A percentile compares a stretch with the other conserved stretches of the same genome.
Conservation (phyloP, 1,140 invertebrate genomes). For the Drosophila nebulosa region DNA sequence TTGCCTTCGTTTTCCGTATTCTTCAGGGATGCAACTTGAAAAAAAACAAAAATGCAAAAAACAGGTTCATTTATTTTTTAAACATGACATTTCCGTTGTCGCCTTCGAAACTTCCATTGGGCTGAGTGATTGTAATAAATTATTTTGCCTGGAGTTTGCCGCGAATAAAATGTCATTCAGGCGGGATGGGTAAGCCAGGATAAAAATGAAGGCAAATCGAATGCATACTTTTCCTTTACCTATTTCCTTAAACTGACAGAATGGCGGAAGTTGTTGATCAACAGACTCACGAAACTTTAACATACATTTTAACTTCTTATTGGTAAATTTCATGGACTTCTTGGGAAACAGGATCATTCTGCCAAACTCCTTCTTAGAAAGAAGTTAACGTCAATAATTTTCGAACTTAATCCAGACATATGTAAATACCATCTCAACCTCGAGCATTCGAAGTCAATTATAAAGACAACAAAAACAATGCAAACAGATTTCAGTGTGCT, state of each 20-base stretch:
- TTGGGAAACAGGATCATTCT: too few relatives aligned
- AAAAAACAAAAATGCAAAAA: conserved; percentile 18
- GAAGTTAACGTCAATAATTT: too few relatives aligned
- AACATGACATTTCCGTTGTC: conserved; percentile 6
- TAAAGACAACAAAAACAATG: too few relatives aligned
- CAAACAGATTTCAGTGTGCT: too few relatives aligned
- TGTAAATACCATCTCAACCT: too few relatives aligned
- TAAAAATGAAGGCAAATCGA: background rate
- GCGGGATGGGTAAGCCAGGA: background rate
- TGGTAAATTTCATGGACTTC: too few relatives aligned
- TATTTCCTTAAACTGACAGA: background rate
- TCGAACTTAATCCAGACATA: too few relatives aligned
- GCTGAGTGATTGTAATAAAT: conserved; percentile 76
- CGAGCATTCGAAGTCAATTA: too few relatives aligned
- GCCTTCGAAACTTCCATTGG: conserved; percentile 60
- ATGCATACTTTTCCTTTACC: background rate
- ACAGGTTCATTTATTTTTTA: conserved; percentile 55
- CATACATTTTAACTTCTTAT: too few relatives aligned
- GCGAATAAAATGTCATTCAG: conserved; percentile 2
- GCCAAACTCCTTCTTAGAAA: too few relatives aligned
- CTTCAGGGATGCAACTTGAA: conserved; percentile 67
- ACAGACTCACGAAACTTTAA: background rate
- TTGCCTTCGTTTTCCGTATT: conserved; percentile 48
- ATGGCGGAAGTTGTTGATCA: background rate
- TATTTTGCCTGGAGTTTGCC: conserved; percentile 59